phyloP scores from a whole-genome alignment of 2,797 vertebrate species.

The Helostoma temminkii region DNA sequence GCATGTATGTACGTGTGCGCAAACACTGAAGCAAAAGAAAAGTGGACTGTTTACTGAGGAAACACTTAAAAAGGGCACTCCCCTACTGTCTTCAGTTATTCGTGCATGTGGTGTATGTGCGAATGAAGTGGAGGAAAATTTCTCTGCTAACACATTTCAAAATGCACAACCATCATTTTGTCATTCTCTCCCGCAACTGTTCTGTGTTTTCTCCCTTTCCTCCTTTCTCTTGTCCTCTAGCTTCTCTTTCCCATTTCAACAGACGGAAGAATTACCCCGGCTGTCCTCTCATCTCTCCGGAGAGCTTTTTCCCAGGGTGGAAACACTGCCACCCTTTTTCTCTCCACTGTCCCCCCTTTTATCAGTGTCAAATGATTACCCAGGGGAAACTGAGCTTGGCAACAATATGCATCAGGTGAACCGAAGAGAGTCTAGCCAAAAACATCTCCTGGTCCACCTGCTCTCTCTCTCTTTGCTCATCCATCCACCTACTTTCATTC shows the following conservation, averaged over 20 bases:
- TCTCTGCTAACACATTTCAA: constrained; percentile 32
- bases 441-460: constrained; percentile 55
- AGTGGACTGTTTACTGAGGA: constrained; percentile 37
- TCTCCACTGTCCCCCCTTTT: constrained; percentile 60
- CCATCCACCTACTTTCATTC: constrained; percentile 11
- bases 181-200: neutral
- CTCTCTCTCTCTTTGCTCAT: constrained; percentile 7
- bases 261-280: constrained; percentile 67
- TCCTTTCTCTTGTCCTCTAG: constrained; percentile 1
- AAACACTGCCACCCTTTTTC: constrained; percentile 78
- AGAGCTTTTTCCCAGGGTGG: constrained; percentile 77
- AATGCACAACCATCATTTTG: constrained; percentile 16
- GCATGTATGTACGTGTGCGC: constrained; percentile 9
- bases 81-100: constrained; percentile 25
- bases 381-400: constrained; percentile 61
- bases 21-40: constrained; percentile 11
- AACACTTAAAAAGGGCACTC: constrained; percentile 40
- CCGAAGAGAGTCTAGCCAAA: constrained; percentile 50
- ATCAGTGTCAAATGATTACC: constrained; percentile 82
- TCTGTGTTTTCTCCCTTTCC: neutral
- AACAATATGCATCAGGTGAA: constrained; percentile 67
- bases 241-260: constrained; percentile 44
- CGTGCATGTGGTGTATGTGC: constrained; percentile 7
- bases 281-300: constrained; percentile 70
- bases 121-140: constrained; percentile 18